Evolutionary conservation across 2,888 invertebrate species (phyloP), one percentile per base, ranked within the genome.

Genomic region (Rugalucina vietnamica): DNA sequence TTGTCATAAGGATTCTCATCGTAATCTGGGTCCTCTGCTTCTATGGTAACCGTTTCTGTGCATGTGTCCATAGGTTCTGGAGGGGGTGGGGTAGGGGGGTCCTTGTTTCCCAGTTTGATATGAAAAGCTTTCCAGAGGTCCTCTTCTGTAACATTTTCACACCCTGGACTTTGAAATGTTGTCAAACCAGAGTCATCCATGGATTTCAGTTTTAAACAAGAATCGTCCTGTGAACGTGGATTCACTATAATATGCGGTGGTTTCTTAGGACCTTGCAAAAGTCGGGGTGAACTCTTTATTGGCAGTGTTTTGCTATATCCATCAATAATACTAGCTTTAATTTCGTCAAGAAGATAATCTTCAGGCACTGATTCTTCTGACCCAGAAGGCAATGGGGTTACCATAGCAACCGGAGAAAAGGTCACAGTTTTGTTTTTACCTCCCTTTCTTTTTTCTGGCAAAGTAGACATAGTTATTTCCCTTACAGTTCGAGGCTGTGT

Each of bases 401-500:
- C 92, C 91, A 92, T 91, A 75, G 92, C 92, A 70, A 92, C 91
- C 3, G 92, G 93, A 29, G 92, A 92, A 87, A 93, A 93, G 72
- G 92, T 93, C 27, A 92, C 93, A 27, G 91, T 92, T 88, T 93
- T 93, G 74, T 86, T 90, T 80, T 90, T 90, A 24, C 81, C 76
- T 24, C 82, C 79, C 32, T 88, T 88, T 39, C 89, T 88, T 78
- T 89, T 86, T 29, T 86, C 84, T 1, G 90, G 88, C 73, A 89
- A 75, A 32, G 88, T 81, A 29, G 87, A 83, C 4, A 79, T 81
- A 50, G 79, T 75, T 21, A 86, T 84, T 74, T 88, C 89, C 21
- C 87, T 77, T 1, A 77, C 57, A 10, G 87, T 80, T 21, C 79
- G 69, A 34, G 88, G 88, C 29, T 79, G 82, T 36, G 82, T 84